Conservation (phyloP, 2,888 invertebrate species). For the Helicoverpa assulta region DNA sequence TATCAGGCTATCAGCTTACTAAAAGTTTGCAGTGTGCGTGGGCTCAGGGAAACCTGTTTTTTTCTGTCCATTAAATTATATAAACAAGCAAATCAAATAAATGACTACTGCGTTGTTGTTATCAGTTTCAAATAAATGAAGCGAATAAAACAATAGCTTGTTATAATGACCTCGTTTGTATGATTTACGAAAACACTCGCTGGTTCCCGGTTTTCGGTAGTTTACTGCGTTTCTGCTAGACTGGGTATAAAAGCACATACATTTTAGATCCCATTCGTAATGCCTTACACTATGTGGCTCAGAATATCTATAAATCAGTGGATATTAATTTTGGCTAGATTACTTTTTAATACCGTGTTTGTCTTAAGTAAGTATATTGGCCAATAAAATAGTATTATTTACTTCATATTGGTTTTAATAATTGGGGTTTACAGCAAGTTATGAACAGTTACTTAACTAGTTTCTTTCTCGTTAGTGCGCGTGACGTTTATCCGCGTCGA, state of each 20-base stretch:
- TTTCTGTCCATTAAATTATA: neutral
- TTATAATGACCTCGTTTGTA: conserved; percentile 12
- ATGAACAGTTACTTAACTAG: conserved; percentile 14
- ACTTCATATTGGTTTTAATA: too few species aligned
- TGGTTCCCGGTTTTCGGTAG: conserved; percentile 10
- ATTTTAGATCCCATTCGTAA: conserved; percentile 14
- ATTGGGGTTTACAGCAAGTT: conserved; percentile 1
- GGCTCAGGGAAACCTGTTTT: too few species aligned
- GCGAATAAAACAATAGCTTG: conserved; percentile 19
- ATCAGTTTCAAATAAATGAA: neutral
- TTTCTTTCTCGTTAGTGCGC: conserved; percentile 20
- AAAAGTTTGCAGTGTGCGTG: too few species aligned
- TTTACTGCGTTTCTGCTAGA: conserved; percentile 27
- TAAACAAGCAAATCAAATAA: neutral
- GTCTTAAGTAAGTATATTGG: too few species aligned
- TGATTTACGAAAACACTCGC: conserved; percentile 20
- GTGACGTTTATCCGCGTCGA: conserved; percentile 20
- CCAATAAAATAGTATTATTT: too few species aligned
- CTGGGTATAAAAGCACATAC: conserved; percentile 14
- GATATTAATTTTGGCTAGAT: neutral
- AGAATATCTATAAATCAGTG: conserved; percentile 6
- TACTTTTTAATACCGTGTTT: neutral
- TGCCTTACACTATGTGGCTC: conserved; percentile 6
- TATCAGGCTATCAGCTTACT: too few species aligned
- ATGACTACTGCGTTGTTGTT: neutral